Evolutionary conservation across 1,140 invertebrate genomes (phyloP), one percentile per base, ranked within the genome.

Genomic region (Drosophila kepulauana): DNA sequence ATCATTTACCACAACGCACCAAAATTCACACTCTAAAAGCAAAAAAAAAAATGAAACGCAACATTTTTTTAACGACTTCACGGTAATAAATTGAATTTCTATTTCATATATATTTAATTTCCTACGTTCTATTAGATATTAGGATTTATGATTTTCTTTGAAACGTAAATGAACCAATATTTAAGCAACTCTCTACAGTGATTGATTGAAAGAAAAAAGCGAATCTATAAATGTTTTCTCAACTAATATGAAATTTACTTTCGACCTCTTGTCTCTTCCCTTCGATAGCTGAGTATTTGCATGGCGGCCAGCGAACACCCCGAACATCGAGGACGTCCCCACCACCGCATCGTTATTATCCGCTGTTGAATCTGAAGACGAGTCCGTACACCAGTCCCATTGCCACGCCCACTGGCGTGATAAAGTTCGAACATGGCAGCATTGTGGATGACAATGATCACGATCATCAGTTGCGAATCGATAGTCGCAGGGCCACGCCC

Each of bases 341-440:
- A 25, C 61, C 63, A 25, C 63, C 74, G 48, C 73, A 79, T 52
- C 72, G 52, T 46, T 68, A 70, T 35, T 76, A 74, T 56, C 78
- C 61, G 49, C 33, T 79, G 51, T 45, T 81, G 45, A 68, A 70
- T 6, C 33, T 92, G 28, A 92, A 92, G 75, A 67, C 72, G 30
- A 92, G 91, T 76, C 91, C 91, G 3, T 58, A 66, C 10, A 87
- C 78, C 8, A 92, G 91, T 76, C 91, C 91, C 61, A 82, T 81
- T 52, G 66, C 57, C 10, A 77, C 82, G 58, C 82, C 87, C 7
- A 71, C 61, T n/a, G 71, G 76, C n/a, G 75, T 80, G 3, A 92
- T 92, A 11, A 92, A 92, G 45, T 91, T 58, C 48, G 91, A 92
- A 48, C 90, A 82, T 28, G 62, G 64, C 51, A 56, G 66, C 5